Percentiles rank a stretch among this genome's conserved stretches.
Evolutionary conservation across 2,113 vertebrate species (phyloP).

Genomic region (Oxyruncus cristatus): DNA sequence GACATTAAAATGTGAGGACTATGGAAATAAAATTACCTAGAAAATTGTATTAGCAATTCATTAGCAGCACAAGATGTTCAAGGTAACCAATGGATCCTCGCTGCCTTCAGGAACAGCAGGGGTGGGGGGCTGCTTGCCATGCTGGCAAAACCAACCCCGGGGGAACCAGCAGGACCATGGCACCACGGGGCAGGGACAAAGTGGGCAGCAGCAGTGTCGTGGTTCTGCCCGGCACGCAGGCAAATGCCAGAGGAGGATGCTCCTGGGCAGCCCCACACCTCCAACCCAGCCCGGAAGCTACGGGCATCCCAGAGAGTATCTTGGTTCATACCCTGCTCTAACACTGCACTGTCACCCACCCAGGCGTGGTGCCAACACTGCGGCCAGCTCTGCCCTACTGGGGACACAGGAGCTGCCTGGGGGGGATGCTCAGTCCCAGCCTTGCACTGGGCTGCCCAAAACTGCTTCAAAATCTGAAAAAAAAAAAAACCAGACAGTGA

Average conservation of each 20-base stretch:
- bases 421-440: not conserved
- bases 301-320: accelerated
- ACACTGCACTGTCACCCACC: too few relatives aligned
- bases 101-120: not conserved
- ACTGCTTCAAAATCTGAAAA: not conserved
- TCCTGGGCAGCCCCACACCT: not conserved
- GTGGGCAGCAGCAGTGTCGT: accelerated
- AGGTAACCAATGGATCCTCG: not conserved
- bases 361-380: accelerated
- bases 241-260: not conserved
- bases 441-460: not conserved
- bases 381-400: not conserved
- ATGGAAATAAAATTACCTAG: conserved; percentile 77
- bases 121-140: not conserved
- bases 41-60: conserved; percentile 80
- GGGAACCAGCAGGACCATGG: not conserved
- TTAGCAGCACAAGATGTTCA: conserved; percentile 59
- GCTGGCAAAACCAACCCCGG: not conserved
- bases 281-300: not conserved
- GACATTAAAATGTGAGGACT: conserved; percentile 68
- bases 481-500: not conserved
- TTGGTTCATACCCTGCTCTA: accelerated
- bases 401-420: not conserved
- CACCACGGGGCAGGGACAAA: accelerated
- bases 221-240: not conserved